A percentile compares a stretch with the other conserved stretches of the same genome.
Conservation (phyloP, 2,888 invertebrate species). For the Macrosoma leucophasiata region DNA sequence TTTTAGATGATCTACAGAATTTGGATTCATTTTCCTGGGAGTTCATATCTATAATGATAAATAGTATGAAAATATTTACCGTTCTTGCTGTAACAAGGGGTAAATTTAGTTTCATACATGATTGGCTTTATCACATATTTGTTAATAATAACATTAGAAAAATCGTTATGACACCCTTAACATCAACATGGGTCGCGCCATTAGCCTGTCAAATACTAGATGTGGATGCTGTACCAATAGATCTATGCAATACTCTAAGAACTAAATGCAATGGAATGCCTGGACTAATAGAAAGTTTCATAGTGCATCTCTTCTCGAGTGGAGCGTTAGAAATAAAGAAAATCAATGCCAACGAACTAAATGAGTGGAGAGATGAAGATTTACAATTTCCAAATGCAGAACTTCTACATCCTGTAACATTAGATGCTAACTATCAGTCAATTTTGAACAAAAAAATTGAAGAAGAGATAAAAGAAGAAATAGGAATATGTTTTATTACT, state of each 20-base stretch:
- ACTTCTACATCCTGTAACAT: conserved; percentile 50
- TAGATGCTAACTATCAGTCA: conserved; percentile 44
- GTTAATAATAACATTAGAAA: conserved; percentile 53
- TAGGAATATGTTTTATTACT: conserved; percentile 49
- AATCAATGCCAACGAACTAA: conserved; percentile 38
- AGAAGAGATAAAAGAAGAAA: conserved; percentile 39
- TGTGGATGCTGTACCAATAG: conserved; percentile 71
- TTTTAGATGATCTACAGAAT: conserved; percentile 69
- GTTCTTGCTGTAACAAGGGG: conserved; percentile 52
- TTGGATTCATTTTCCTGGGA: conserved; percentile 65
- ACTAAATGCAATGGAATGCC: conserved; percentile 67
- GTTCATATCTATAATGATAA: conserved; percentile 50
- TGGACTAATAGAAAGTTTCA: conserved; percentile 69
- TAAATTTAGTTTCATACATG: conserved; percentile 50
- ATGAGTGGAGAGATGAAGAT: conserved; percentile 36
- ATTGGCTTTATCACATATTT: conserved; percentile 61
- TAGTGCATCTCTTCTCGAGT: conserved; percentile 67
- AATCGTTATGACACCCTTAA: conserved; percentile 56
- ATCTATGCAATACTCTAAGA: conserved; percentile 62
- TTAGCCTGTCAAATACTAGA: conserved; percentile 78
- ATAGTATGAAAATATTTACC: conserved; percentile 46
- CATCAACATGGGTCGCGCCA: conserved; percentile 51
- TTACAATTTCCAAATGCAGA: conserved; percentile 52
- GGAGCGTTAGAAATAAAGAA: conserved; percentile 55
- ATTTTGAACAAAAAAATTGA: conserved; percentile 41